Percentiles rank a stretch among this genome's conserved stretches.
phyloP scores from a whole-genome alignment of 2,888 invertebrate species.

The Callimorpha dominula region DNA sequence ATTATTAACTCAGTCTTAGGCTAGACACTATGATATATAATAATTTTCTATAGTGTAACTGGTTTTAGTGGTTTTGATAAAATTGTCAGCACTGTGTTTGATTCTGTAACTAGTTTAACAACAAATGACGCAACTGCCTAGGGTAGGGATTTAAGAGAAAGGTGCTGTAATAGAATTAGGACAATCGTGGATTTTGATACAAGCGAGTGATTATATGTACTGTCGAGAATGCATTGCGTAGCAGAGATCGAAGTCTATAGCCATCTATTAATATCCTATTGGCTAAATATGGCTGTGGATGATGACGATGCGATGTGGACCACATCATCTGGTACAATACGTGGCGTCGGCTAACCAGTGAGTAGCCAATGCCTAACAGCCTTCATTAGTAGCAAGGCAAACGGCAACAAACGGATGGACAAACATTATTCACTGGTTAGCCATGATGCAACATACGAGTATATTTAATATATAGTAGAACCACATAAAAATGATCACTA shows the following conservation, averaged over 20 bases:
- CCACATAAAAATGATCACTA: too few relatives aligned
- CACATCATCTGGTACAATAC: background rate
- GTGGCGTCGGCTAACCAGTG: background rate
- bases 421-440: background rate
- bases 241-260: background rate
- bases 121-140: conserved; percentile 12
- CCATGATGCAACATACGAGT: background rate
- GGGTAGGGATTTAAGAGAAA: conserved; percentile 18
- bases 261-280: background rate
- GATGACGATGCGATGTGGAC: background rate
- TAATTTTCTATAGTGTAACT: conserved; percentile 9
- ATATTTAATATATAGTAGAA: too few relatives aligned
- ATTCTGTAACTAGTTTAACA: conserved; percentile 17
- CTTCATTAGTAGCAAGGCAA: too few relatives aligned
- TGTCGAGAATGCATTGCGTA: background rate
- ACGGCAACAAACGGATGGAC: background rate
- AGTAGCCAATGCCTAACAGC: background rate
- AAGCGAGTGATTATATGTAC: background rate
- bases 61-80: conserved; percentile 19
- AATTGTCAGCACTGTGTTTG: conserved; percentile 1
- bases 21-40: background rate
- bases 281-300: background rate
- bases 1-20: background rate
- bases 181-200: conserved; percentile 1
- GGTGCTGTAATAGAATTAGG: conserved; percentile 11